Evolutionary conservation across 2,797 vertebrate species (phyloP), one percentile per base, ranked within the genome.

Genomic region (Peromyscus eremicus): DNA sequence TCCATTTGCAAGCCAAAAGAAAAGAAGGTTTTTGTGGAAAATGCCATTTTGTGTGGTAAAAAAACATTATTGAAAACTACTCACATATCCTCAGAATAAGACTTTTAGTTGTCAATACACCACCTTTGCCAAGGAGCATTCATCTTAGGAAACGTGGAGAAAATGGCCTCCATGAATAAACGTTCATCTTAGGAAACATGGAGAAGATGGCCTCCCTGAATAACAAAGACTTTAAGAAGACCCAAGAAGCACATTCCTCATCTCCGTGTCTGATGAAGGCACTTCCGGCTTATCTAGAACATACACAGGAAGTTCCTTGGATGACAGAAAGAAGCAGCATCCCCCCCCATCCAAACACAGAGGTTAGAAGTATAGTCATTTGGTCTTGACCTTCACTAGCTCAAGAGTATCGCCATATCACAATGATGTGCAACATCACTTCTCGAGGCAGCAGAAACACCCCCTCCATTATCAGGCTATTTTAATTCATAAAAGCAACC

Each of bases 401-500:
- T 55, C 32, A 73, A 73, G 34, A 83, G 43, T 25, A n/a, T 89
- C 29, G 10, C 43, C 55, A 13, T 86, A 16, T 46, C 57, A 73
- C 32, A 92, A 40, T 71, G 55, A 76, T 34, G 14, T 13, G 82
- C 82, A 27, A 9, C 60, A 25, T 88, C 64, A 14, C 40, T 77
- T 6, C 76, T 32, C 25, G 29, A 92, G 60, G 93, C 60, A 90
- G 32, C 76, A 95, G 89, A 77, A 95, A 68, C 11, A 4, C 55
- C 21, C 52, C 2, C 14, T 16, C 60, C 37, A 14, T 2, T 23
- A 10, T 55, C 62, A 52, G 75, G 12, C 25, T 85, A 57, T 57
- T 92, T 90, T 55, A 80, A 34, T 5, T 64, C 68, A 8, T n/a
- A 87, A 85, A 75, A 80, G 27, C 62, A 96, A 81, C 77, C 34